These are phyloP conservation scores for Seriola dumerili DNA, from an alignment of 2,113 vertebrate species.

Conservation along the genomic window DNA sequence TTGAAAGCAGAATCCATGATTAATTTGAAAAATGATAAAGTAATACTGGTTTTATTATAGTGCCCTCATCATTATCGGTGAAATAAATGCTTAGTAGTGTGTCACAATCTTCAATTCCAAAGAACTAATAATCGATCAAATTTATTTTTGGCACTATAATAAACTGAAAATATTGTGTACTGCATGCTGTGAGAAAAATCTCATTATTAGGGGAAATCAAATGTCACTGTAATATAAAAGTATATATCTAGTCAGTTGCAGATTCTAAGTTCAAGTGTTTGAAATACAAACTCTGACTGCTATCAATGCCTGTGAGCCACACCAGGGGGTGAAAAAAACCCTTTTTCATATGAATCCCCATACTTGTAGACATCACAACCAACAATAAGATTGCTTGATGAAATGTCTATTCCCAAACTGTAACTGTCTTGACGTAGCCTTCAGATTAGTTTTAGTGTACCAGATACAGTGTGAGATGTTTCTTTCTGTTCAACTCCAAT, in stretches of 20 bases:
- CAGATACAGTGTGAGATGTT: conserved; percentile 31
- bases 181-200: background rate
- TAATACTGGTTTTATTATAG: background rate
- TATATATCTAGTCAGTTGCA: background rate
- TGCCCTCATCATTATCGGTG: background rate
- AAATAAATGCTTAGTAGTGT: background rate
- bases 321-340: background rate
- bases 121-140: background rate
- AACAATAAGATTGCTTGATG: conserved; percentile 33
- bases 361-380: background rate
- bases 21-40: background rate
- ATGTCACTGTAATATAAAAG: background rate
- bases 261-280: background rate
- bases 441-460: conserved; percentile 29
- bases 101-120: background rate
- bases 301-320: background rate
- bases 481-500: conserved; percentile 33
- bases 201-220: conserved; percentile 11
- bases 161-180: background rate
- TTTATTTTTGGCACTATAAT: background rate
- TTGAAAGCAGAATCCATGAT: conserved; percentile 53
- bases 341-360: conserved; percentile 9
- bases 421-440: conserved; percentile 1
- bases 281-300: background rate
- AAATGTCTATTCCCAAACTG: conserved; percentile 12